Evolutionary conservation across 2,113 vertebrate species (phyloP).

Genomic region (Tragelaphus buxtoni): DNA sequence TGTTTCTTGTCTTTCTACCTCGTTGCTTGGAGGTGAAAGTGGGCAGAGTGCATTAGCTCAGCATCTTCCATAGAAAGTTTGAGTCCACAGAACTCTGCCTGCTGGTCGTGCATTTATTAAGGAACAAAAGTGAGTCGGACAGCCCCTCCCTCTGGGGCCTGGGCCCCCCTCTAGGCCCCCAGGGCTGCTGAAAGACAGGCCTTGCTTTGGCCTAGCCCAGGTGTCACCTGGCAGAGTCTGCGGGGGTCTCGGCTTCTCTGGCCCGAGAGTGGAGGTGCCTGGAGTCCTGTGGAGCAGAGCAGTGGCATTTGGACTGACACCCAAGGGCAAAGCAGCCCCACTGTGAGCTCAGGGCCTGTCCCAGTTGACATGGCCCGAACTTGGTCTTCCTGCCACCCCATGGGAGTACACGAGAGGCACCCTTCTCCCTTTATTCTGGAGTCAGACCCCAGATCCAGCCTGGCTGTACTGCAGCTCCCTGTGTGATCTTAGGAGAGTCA

Average conservation of each 20-base stretch:
- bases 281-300: background rate
- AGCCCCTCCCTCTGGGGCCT: background rate
- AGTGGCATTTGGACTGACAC: background rate
- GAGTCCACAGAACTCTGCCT: background rate
- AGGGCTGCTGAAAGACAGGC: background rate
- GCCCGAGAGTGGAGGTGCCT: rapidly evolving
- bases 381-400: background rate
- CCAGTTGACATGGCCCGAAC: rapidly evolving
- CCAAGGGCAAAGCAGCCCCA: background rate
- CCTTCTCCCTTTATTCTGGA: background rate
- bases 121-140: background rate
- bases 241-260: background rate
- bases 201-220: background rate
- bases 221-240: background rate
- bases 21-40: background rate
- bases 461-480: background rate
- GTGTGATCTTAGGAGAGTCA: background rate
- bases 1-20: background rate
- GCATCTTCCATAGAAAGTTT: background rate
- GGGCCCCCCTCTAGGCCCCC: background rate
- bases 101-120: background rate
- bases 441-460: background rate
- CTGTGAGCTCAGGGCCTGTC: no score
- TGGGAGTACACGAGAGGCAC: rapidly evolving
- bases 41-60: background rate